A percentile compares a stretch with the other conserved stretches of the same genome.
Evolutionary conservation across 2,888 invertebrate genomes (phyloP).

Genomic region (Odontomyia ornata): DNA sequence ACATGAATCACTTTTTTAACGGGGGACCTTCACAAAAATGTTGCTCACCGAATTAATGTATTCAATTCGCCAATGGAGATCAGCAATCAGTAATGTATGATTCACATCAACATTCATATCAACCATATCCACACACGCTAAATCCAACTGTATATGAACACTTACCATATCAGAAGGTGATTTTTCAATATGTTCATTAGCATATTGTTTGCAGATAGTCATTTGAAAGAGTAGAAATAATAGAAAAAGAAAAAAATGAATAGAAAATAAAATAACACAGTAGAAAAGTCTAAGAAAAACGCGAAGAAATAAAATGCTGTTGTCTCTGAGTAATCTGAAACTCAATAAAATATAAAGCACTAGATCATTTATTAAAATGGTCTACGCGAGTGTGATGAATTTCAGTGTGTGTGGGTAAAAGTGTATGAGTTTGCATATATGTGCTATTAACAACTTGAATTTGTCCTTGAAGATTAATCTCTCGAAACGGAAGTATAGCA

Average conservation of each 20-base stretch:
- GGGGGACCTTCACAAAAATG: conserved; percentile 24
- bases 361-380: conserved; percentile 26
- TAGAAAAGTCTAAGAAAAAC: not conserved
- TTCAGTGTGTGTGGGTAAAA: not conserved
- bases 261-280: conserved; percentile 16
- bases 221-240: conserved; percentile 23
- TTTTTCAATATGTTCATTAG: conserved; percentile 42
- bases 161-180: not conserved
- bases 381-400: too few species aligned
- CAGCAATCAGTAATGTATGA: not conserved
- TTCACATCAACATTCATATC: not conserved
- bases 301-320: not conserved
- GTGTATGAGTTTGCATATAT: not conserved
- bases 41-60: conserved; percentile 16
- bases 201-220: conserved; percentile 42
- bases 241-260: not conserved
- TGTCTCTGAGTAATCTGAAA: conserved; percentile 32
- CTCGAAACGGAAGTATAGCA: conserved; percentile 43
- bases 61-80: conserved; percentile 8
- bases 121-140: not conserved
- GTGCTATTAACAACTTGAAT: conserved; percentile 4
- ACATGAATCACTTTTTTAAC: too few species aligned
- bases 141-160: not conserved
- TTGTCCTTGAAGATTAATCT: conserved; percentile 42
- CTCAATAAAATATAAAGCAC: conserved; percentile 38